A percentile compares a stretch with the other conserved stretches of the same genome.
These are phyloP conservation scores for Discoglossus pictus DNA, from an alignment of 2,797 vertebrate species.

Conservation along the genomic window DNA sequence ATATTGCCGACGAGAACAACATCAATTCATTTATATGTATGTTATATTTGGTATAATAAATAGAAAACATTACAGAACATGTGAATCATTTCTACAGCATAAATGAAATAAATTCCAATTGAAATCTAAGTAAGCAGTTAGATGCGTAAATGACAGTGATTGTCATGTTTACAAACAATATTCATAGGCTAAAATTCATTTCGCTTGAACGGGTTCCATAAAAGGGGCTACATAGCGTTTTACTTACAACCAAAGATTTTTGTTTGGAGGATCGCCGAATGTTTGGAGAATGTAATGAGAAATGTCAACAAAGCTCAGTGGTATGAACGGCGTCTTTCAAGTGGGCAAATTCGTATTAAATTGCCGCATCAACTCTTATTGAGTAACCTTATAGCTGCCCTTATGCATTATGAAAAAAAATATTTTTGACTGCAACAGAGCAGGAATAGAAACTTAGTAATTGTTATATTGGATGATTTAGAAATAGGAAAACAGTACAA, in stretches of 20 bases:
- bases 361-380: no score
- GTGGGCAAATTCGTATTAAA: no score
- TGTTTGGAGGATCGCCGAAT: conserved; percentile 28
- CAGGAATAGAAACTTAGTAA: no score
- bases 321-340: conserved; percentile 2
- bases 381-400: no score
- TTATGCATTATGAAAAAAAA: no score
- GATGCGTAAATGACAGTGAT: conserved; percentile 45
- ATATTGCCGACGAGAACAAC: conserved; percentile 29
- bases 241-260: conserved; percentile 36
- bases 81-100: conserved; percentile 21
- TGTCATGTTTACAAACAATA: conserved; percentile 58
- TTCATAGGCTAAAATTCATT: conserved; percentile 48
- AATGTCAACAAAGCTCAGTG: conserved; percentile 24
- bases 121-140: conserved; percentile 47
- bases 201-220: conserved; percentile 42
- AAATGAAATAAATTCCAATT: conserved; percentile 45
- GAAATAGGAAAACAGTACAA: no score
- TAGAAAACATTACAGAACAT: conserved; percentile 15
- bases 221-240: conserved; percentile 17
- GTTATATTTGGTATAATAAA: conserved; percentile 28
- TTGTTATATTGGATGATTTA: no score
- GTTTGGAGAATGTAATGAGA: conserved; percentile 40
- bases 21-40: conserved; percentile 21
- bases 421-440: no score